Evolutionary conservation across 2,797 vertebrate species (phyloP).

Genomic region (Leucoraja ocellata): DNA sequence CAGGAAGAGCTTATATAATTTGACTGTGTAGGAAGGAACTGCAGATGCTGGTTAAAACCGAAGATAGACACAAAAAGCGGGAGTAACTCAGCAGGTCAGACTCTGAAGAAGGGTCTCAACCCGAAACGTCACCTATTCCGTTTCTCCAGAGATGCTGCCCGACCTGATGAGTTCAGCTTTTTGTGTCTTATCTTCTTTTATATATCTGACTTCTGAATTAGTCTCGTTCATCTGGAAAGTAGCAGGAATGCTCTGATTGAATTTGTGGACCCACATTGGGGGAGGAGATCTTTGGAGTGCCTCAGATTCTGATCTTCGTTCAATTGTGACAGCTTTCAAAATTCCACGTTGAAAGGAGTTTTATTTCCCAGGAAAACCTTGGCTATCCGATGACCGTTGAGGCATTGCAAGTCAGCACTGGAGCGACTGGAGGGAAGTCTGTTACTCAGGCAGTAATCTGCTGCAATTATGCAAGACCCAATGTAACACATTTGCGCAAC

Average conservation of each 20-base stretch:
- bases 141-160: too few relatives aligned
- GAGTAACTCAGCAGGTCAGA: too few relatives aligned
- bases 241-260: not conserved
- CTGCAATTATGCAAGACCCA: not conserved
- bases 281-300: not conserved
- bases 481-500: not conserved
- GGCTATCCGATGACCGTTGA: not conserved
- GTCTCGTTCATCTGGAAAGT: not conserved
- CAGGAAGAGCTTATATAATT: not conserved
- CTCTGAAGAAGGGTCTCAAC: too few relatives aligned
- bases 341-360: not conserved
- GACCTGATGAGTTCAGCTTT: too few relatives aligned
- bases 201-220: not conserved
- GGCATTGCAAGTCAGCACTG: not conserved
- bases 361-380: not conserved
- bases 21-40: too few relatives aligned
- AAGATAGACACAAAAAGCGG: too few relatives aligned
- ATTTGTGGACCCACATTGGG: too few relatives aligned
- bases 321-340: not conserved
- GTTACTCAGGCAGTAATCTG: not conserved
- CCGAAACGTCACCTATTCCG: too few relatives aligned
- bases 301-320: not conserved
- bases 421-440: not conserved
- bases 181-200: too few relatives aligned
- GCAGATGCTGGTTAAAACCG: too few relatives aligned